Base-by-base conservation (phyloP, 2,113 vertebrate genomes). In the Cranoglanis bouderius region DNA sequence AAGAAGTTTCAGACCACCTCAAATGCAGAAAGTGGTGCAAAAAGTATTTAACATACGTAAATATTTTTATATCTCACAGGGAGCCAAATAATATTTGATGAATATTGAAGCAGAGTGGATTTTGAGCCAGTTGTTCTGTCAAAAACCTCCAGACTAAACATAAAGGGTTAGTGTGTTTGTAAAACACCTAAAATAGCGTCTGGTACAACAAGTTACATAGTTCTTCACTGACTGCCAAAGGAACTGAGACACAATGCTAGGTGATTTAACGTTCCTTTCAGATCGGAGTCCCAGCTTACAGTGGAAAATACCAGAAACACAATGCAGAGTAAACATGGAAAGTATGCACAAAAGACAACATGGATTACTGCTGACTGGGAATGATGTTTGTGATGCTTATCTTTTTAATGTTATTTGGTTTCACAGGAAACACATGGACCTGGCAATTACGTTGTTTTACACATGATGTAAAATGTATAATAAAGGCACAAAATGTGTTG, bases 81-180 rank as follows among this genome's bases (percentile, higher is more conserved):
- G n/a, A 67, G 59, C 59, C 8, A 29, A 86, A 40, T 46, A 75
- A 72, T 46, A 85, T 51, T 67, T 85, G 61, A 81, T 91, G 85
- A 84, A 82, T 84, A 85, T 84, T 90, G 89, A 82, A 91, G 90
- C 87, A 85, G 92, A 89, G 81, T 63, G 87, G 70, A 65, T 86
- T 43, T 87, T 87, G 85, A 90, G 72, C 85, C 43, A 90, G 83
- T 40, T 35, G 57, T 88, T 82, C 46, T 80, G 24, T 61, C 65
- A 32, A 32, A 93, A 89, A 90, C 89, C 84, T 86, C 90, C 55
- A 92, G 90, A 88, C 80, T 86, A 82, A 88, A 90, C 86, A 91
- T 61, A 81, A 90, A 32, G 61, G 35, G 70, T 88, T 49, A 85
- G 63, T 91, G 19, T 89, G 91, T 70, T 84, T 90, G 89, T 57